Conservation (phyloP, 2,113 vertebrate species). For the Tragelaphus buxtoni region DNA sequence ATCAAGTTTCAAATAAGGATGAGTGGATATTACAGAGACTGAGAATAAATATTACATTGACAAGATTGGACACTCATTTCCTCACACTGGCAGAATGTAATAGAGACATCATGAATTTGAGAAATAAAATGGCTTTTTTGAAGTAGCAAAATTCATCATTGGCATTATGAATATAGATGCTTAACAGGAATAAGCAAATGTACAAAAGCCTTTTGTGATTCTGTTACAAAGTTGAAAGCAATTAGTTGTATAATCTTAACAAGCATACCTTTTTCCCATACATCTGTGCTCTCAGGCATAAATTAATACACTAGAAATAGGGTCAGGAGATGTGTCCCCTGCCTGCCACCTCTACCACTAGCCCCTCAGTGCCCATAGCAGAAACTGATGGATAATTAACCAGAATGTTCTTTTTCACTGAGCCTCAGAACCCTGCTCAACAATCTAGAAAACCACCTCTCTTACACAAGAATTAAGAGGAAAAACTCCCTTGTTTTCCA, state of each 20-base stretch:
- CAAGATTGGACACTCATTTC: conserved; percentile 40
- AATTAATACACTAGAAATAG: neutral
- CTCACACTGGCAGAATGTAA: conserved; percentile 24
- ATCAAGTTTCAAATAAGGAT: conserved; percentile 41
- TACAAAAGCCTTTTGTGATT: conserved; percentile 46
- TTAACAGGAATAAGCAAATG: conserved; percentile 18
- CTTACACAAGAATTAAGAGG: neutral
- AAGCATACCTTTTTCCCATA: neutral
- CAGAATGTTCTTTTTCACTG: neutral
- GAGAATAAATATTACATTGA: conserved; percentile 36
- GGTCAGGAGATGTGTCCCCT: neutral
- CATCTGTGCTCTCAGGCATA: neutral
- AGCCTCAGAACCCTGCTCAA: neutral
- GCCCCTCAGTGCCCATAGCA: neutral
- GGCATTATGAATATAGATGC: conserved; percentile 20
- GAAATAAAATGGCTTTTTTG: conserved; percentile 42
- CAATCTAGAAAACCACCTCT: neutral
- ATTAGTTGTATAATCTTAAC: neutral
- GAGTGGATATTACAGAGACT: neutral
- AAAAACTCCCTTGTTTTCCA: neutral
- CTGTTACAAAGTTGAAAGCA: conserved; percentile 32
- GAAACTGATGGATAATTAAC: neutral
- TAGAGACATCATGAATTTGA: conserved; percentile 37
- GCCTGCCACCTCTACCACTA: neutral
- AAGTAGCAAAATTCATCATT: conserved; percentile 18